Evolutionary conservation across 2,797 vertebrate species (phyloP), one percentile per base, ranked within the genome.

Genomic region (Siniperca undulata): DNA sequence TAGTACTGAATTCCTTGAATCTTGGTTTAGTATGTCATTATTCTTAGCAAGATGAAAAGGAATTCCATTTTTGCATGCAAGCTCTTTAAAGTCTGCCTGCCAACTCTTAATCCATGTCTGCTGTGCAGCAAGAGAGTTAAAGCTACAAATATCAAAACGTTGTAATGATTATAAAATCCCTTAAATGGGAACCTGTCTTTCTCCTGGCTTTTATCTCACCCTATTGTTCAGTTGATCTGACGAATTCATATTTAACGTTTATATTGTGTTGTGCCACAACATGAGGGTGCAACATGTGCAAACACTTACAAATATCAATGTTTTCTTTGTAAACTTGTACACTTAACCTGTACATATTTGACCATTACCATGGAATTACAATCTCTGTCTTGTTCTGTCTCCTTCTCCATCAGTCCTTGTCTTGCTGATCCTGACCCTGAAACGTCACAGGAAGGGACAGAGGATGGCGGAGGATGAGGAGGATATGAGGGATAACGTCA

Each of bases 401-500:
- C 6, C 38, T 56, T 89, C 44, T 72, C 56, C 55, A n/a, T 42
- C 90, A 99, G 99, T 99, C 82, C 95, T 99, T 53, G 97, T 99
- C 76, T 94, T 99, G 77, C 96, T 99, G 85, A 99, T 99, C 93
- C 95, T 99, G 88, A 98, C 98, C 0, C 96, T 99, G 85, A 97
- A 99, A 92, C 96, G 98, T 16, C 98, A 99, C 95, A 96, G 98
- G 78, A 99, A 99, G 91, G 97, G 97, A 89, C 97, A 98, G 89
- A 95, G 97, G 89, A 96, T 96, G 79, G 95, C 97, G 0, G 99
- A 99, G 72, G 98, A 99, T 3, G 99, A 99, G 1, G 98, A 99
- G 95, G 99, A 99, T 95, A 99, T 99, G 99, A 95, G 99, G 5
- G 99, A 99, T 94, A 99, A 99, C 61, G 98, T 99, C 93, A 99